Conservation (phyloP, 2,888 invertebrate genomes). For the Noctua fimbriata region DNA sequence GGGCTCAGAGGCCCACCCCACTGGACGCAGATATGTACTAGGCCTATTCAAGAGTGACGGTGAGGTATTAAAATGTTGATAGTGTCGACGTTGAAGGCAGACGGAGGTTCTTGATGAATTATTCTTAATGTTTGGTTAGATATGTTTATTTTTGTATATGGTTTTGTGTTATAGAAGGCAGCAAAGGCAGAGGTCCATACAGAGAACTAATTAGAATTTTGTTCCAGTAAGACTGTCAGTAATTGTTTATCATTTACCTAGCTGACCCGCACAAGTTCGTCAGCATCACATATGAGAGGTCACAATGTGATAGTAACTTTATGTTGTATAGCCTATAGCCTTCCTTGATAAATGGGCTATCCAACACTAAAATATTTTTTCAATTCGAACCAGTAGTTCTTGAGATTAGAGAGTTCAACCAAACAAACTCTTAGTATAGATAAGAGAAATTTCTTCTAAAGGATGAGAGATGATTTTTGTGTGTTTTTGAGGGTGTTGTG, state of each 20-base stretch:
- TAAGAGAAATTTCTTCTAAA: neutral
- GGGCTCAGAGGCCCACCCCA: constrained; percentile 68
- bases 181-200: neutral
- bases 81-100: constrained; percentile 66
- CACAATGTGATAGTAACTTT: too few species aligned
- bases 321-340: too few species aligned
- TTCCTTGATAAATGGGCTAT: too few species aligned
- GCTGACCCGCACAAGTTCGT: too few species aligned
- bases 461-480: too few species aligned
- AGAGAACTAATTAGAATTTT: neutral
- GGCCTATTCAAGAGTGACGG: constrained; percentile 83
- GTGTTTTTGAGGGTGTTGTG: too few species aligned
- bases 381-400: too few species aligned
- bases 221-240: neutral
- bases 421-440: too few species aligned
- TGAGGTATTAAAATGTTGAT: constrained; percentile 76
- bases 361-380: too few species aligned
- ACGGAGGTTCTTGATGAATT: constrained; percentile 59
- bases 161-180: neutral
- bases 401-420: too few species aligned
- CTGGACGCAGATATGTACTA: constrained; percentile 78
- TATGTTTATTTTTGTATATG: constrained; percentile 39
- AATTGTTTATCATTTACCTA: neutral
- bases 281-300: too few species aligned
- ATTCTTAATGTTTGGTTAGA: constrained; percentile 38